Evolutionary conservation across 2,113 vertebrate genomes (phyloP).

Genomic region (Ceyx melanurus): DNA sequence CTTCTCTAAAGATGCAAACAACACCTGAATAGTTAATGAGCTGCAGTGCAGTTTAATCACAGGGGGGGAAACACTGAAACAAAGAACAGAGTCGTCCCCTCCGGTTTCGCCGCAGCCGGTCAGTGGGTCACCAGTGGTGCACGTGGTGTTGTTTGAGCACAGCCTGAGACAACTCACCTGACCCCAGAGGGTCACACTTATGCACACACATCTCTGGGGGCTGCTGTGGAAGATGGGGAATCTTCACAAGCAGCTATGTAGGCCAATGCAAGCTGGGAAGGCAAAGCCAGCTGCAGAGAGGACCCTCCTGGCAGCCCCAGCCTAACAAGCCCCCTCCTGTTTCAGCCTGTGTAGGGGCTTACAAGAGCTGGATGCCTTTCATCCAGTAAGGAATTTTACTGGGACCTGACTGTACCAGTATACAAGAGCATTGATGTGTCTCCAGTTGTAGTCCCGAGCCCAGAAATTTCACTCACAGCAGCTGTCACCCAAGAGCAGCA

Average conservation of each 20-base stretch:
- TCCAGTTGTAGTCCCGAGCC: background rate
- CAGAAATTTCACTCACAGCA: background rate
- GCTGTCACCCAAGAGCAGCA: background rate
- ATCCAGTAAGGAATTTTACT: background rate
- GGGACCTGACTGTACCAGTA: background rate
- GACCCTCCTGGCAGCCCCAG: too few relatives aligned
- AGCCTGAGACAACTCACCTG: background rate
- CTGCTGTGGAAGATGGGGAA: background rate
- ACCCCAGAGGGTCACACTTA: background rate
- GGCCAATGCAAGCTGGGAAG: background rate
- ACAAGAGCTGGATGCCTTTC: background rate
- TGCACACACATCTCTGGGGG: background rate
- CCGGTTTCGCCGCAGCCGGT: background rate
- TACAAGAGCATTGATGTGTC: background rate
- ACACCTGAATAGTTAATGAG: conserved; percentile 69
- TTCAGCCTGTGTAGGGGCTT: background rate
- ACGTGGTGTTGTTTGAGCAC: accelerated
- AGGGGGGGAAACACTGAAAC: conserved; percentile 7
- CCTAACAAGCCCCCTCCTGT: too few relatives aligned
- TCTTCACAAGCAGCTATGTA: background rate
- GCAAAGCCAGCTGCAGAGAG: background rate
- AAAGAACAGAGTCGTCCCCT: background rate
- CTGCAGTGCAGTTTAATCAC: conserved; percentile 48
- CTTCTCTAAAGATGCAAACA: conserved; percentile 53
- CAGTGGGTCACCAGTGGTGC: background rate